Conservation (phyloP, 2,113 vertebrate genomes). For the Cygnus atratus region DNA sequence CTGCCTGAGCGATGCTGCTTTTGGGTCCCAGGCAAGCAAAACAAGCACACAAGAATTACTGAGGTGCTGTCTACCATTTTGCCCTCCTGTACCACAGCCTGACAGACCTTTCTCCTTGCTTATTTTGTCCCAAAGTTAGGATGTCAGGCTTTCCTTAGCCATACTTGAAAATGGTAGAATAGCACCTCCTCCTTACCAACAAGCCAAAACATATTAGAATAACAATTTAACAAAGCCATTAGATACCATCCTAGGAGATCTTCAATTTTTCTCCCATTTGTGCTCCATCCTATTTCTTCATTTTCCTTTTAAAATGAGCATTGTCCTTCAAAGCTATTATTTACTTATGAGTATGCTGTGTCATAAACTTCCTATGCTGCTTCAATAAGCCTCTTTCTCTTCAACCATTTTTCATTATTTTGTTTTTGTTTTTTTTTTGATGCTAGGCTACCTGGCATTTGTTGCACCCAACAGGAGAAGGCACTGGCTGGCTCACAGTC, state of each 20-base stretch:
- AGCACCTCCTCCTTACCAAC: background rate
- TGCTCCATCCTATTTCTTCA: background rate
- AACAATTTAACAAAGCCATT: constrained; percentile 35
- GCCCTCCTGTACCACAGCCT: background rate
- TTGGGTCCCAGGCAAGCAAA: background rate
- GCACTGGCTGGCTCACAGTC: background rate
- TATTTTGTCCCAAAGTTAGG: constrained; percentile 15
- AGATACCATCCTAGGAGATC: background rate
- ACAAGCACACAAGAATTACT: background rate
- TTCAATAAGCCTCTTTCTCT: background rate
- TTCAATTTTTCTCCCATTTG: background rate
- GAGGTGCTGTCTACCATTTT: background rate
- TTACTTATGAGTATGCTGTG: background rate
- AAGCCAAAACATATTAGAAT: background rate
- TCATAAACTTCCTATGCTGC: background rate
- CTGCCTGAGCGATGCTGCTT: background rate
- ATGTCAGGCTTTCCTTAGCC: background rate
- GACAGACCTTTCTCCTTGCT: background rate
- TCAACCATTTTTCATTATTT: background rate
- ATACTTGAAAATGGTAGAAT: background rate
- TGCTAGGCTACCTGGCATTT: background rate
- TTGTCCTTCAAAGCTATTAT: background rate
- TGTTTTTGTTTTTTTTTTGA: background rate
- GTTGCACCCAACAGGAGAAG: background rate
- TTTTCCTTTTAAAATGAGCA: background rate